Percentiles rank a stretch among this genome's conserved stretches.
These are phyloP conservation scores for Prorops nasuta DNA, from an alignment of 1,140 invertebrate species.

Conservation along the genomic window DNA sequence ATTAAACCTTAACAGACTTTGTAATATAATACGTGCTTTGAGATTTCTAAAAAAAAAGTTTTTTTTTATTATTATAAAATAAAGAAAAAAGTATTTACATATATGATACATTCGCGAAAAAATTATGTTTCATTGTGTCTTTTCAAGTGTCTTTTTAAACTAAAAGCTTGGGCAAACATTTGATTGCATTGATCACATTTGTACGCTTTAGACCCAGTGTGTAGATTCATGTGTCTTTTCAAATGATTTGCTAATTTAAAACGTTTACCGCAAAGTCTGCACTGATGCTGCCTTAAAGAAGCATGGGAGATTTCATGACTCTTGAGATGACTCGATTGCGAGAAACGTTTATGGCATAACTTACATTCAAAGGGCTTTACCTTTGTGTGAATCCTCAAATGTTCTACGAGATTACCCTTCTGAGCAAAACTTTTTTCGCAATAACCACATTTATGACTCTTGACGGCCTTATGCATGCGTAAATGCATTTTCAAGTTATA, in stretches of 20 bases:
- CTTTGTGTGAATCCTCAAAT: conserved; percentile 57
- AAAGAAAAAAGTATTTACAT: too few species aligned
- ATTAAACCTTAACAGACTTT: too few species aligned
- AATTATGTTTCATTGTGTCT: conserved; percentile 40
- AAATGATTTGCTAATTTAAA: conserved; percentile 52
- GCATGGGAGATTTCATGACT: conserved; percentile 49
- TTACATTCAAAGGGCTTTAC: conserved; percentile 57
- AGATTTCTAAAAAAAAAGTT: too few species aligned
- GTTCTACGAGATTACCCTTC: conserved; percentile 56
- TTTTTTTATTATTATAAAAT: too few species aligned
- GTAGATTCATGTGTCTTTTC: conserved; percentile 46
- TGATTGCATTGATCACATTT: conserved; percentile 53
- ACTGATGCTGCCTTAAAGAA: conserved; percentile 45
- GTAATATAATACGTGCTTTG: too few species aligned
- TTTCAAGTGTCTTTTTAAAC: conserved; percentile 53
- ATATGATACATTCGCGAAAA: too few species aligned
- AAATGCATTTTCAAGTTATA: conserved; percentile 50
- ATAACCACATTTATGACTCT: conserved; percentile 54
- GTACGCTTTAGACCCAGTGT: conserved; percentile 47
- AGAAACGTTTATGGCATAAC: conserved; percentile 51
- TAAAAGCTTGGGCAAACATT: conserved; percentile 51
- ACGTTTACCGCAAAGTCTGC: conserved; percentile 50
- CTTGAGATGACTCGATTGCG: conserved; percentile 50
- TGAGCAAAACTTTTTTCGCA: conserved; percentile 57
- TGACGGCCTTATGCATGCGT: conserved; percentile 40